phyloP scores from a whole-genome alignment of 2,888 invertebrate genomes.

The Metellina segmentata region DNA sequence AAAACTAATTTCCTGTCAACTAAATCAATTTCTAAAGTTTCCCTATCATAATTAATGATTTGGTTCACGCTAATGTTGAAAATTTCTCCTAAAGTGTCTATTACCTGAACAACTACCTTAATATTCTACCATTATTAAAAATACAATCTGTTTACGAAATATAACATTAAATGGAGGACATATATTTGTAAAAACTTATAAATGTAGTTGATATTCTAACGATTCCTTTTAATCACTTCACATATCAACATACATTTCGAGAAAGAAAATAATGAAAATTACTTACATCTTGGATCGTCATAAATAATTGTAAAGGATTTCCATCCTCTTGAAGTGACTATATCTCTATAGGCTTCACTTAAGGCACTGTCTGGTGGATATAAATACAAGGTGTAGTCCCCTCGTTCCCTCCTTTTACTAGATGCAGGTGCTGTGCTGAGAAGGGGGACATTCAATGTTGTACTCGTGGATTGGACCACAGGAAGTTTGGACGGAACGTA shows the following conservation, averaged over 20 bases:
- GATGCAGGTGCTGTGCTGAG: slow-evolving; percentile 91
- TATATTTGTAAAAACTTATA: too few relatives aligned
- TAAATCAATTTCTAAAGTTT: too few relatives aligned
- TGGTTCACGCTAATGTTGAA: too few relatives aligned
- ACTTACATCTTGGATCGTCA: slow-evolving; percentile 88
- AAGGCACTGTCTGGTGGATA: slow-evolving; percentile 89
- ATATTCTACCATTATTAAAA: neutral
- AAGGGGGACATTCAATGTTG: slow-evolving; percentile 92
- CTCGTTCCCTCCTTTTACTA: slow-evolving; percentile 23
- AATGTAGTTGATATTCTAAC: too few relatives aligned
- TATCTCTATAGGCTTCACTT: slow-evolving; percentile 84
- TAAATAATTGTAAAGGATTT: slow-evolving; percentile 92
- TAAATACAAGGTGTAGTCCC: slow-evolving; percentile 88
- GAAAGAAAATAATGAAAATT: neutral
- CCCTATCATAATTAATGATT: too few relatives aligned
- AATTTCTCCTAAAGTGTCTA: too few relatives aligned
- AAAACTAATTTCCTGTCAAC: too few relatives aligned
- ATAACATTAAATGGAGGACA: too few relatives aligned
- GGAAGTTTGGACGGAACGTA: slow-evolving; percentile 86
- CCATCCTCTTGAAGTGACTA: slow-evolving; percentile 84
- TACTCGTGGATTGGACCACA: slow-evolving; percentile 91
- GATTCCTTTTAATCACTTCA: neutral
- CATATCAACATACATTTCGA: neutral
- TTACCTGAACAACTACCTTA: too few relatives aligned
- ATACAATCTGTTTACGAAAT: too few relatives aligned